Conservation (phyloP, 1,140 invertebrate genomes). For the Mactra quadrangularis region DNA sequence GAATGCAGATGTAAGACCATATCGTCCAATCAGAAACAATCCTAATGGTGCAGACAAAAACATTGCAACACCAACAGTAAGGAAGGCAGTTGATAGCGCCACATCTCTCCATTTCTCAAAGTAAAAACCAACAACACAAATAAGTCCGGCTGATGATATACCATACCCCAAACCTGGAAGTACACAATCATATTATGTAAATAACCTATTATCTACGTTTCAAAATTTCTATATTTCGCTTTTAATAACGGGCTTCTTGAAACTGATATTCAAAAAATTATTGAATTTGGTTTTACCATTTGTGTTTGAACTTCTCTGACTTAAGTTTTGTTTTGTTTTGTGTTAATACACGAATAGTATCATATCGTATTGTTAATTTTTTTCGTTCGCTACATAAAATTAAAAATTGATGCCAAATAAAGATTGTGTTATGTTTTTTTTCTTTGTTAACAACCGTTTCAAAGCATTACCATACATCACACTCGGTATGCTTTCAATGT, state of each 20-base stretch:
- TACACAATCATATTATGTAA: background rate
- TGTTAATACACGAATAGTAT: too few species aligned
- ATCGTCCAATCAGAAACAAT: background rate
- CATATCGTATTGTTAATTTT: too few species aligned
- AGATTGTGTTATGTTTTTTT: too few species aligned
- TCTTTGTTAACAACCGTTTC: too few species aligned
- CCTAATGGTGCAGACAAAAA: slow-evolving; percentile 47
- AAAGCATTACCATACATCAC: too few species aligned
- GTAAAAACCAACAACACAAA: slow-evolving; percentile 48
- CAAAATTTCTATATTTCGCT: background rate
- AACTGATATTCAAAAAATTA: background rate
- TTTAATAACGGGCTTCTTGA: background rate
- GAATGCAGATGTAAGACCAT: slow-evolving; percentile 30
- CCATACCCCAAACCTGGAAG: slow-evolving; percentile 42
- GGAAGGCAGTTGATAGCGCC: slow-evolving; percentile 9
- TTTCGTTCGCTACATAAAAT: too few species aligned
- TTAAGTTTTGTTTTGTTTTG: too few species aligned
- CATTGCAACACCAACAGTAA: slow-evolving; percentile 40
- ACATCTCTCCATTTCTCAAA: slow-evolving; percentile 40
- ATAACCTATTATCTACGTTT: background rate
- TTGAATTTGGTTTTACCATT: background rate
- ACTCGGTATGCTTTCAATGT: too few species aligned
- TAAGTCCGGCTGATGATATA: slow-evolving; percentile 12
- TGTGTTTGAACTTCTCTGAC: background rate
- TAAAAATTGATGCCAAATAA: too few species aligned